A percentile compares a stretch with the other conserved stretches of the same genome.
Evolutionary conservation across 2,113 vertebrate genomes (phyloP).

Genomic region (Varanus salvator): DNA sequence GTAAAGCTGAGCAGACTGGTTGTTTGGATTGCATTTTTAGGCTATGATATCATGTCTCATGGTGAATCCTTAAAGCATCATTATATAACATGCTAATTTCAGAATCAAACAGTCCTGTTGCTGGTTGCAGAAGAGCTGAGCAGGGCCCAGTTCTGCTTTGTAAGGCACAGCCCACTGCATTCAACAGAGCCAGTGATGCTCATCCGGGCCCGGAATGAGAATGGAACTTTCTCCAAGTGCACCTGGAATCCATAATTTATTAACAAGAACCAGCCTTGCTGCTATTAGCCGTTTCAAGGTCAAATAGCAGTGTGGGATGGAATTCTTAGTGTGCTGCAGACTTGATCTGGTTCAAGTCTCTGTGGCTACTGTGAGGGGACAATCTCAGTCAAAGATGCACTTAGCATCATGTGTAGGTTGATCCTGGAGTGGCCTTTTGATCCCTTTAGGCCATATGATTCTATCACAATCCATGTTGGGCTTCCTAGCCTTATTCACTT

Average conservation of each 20-base stretch:
- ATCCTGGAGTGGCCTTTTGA: not conserved
- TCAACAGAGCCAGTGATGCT: not conserved
- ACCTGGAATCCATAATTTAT: not conserved
- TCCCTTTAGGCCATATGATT: not conserved
- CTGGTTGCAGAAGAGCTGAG: conserved; percentile 24
- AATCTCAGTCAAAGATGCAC: not conserved
- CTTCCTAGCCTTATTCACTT: not conserved
- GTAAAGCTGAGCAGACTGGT: conserved; percentile 75
- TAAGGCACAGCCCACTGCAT: conserved; percentile 6
- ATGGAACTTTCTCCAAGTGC: not conserved
- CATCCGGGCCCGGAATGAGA: not conserved
- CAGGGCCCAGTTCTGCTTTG: conserved; percentile 48
- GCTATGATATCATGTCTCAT: conserved; percentile 82
- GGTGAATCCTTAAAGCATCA: conserved; percentile 65
- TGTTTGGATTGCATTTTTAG: conserved; percentile 80
- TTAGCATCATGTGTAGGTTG: not conserved
- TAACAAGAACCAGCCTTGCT: not conserved
- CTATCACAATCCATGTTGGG: not conserved
- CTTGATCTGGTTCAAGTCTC: too few relatives aligned
- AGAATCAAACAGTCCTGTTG: conserved; percentile 47
- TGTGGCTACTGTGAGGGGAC: too few relatives aligned
- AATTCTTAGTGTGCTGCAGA: not conserved
- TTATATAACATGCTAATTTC: conserved; percentile 54
- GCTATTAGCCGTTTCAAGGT: not conserved
- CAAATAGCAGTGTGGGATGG: not conserved